Base-by-base conservation (phyloP, 2,888 invertebrate genomes). In the Tridacna crocea region DNA sequence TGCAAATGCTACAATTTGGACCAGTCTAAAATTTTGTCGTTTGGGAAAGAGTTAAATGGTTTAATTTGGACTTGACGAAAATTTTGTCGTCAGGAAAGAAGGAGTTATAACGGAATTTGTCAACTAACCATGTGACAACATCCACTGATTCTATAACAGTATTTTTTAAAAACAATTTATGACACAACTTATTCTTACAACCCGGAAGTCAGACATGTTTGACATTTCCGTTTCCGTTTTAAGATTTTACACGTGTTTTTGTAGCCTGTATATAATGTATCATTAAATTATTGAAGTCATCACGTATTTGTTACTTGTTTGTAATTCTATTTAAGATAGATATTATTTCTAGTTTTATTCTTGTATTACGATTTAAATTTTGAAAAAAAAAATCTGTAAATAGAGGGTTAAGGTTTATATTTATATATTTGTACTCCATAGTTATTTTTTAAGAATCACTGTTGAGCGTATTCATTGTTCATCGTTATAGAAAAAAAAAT, bases 371-470 rank as follows among this genome's bases (percentile, higher is more conserved):
- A 68, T 27, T n/a, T 27, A 63, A 26, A 63, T 63, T 26, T 13
- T 22, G 26, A n/a, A 63, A 26, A 65, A 22, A 72, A 6, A 72
- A 24, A 51, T 36, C 17, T 72, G 72, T 72, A 72, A 27, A 73
- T 73, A 73, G 58, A 46, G 47, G 75, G 75, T 60, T 60, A 63
- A 60, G 75, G 75, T 75, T 63, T 75, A 75, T 75, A 75, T 75
- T 75, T 75, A 75, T 75, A 75, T 61, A 75, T 75, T 75, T 75
- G 61, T 75, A 75, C 47, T 48, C 68, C 68, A n/a, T n/a, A 27
- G 36, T 68, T 68, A 46, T 63, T 19, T 68, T 68, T n/a, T 47
- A 27, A 46, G 46, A 27, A 24, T n/a, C 68, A n/a, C 68, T 46
- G 13, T 27, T 68, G 10, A 68, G 46, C 46, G 13, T 26, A 24